Evolutionary conservation across 2,797 vertebrate genomes (phyloP).

Genomic region (Chromobotia macracanthus): DNA sequence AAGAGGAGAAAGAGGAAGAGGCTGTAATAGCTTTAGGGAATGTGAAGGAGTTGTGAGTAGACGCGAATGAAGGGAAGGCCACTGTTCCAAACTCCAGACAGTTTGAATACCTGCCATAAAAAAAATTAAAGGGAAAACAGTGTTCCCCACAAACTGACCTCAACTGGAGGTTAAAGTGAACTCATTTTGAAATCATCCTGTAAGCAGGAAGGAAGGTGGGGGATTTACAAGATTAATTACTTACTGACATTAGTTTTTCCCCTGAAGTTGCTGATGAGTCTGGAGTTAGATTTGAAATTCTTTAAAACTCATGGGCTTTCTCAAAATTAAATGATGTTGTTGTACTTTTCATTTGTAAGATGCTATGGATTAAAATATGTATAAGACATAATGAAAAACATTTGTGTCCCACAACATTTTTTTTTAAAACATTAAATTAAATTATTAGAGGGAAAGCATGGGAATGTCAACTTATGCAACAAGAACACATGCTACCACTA

Average conservation of each 20-base stretch:
- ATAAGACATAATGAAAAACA: too few relatives aligned
- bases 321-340: not conserved
- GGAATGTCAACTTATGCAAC: too few relatives aligned
- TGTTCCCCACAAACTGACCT: constrained; percentile 10
- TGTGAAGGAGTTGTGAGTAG: not conserved
- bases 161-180: constrained; percentile 1
- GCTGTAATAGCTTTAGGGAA: too few relatives aligned
- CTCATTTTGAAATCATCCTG: constrained; percentile 7
- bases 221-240: constrained; percentile 18
- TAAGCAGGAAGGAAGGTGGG: constrained; percentile 5
- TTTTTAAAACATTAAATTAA: too few relatives aligned
- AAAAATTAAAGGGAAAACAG: constrained; percentile 2
- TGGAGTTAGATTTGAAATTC: not conserved
- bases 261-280: not conserved
- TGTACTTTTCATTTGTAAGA: not conserved
- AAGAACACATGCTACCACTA: too few relatives aligned
- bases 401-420: too few relatives aligned
- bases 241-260: constrained; percentile 17
- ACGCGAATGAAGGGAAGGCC: not conserved
- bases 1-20: too few relatives aligned
- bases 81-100: not conserved
- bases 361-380: too few relatives aligned
- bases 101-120: not conserved
- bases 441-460: too few relatives aligned
- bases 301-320: not conserved